Evolutionary conservation across 2,113 vertebrate genomes (phyloP), one percentile per base, ranked within the genome.

Genomic region (Catagonus wagneri): DNA sequence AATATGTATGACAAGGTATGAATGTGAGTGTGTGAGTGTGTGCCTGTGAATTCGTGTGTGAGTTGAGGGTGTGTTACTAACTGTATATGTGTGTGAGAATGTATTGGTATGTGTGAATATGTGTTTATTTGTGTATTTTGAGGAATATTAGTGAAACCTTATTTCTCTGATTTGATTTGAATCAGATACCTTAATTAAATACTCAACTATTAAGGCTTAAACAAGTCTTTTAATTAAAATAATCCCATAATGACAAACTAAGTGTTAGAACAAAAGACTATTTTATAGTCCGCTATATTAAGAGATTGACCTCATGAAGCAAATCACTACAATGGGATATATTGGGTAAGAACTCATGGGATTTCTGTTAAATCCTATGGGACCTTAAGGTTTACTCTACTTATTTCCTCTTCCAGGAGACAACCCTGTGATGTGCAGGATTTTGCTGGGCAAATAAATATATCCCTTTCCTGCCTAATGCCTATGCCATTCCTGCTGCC

Each of bases 221-320:
- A 79, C 50, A 95, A 83, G 50, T 52, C 23, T n/a, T 95, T 39
- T 83, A 96, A 93, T 96, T 66, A 93, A 97, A 93, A 88, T 88
- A 81, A 63, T 89, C 61, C 29, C 66, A 96, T 69, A 13, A 89
- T 88, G 50, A 72, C 54, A 93, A 76, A 78, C 83, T 66, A 85
- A 85, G 56, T 87, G 44, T 60, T 78, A 90, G n/a, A 83, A 83
- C 56, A 85, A 89, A 95, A 1, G 23, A 60, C 56, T 80, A 80
- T 74, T 89, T 95, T 87, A 61, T 19, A 79, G n/a, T 76, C 32
- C 12, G 60, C 56, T 66, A 2, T 32, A 14, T 66, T 60, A 83
- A 88, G 76, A 93, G 36, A 88, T 25, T 89, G 69, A 81, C 76
- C 16, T 94, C 75, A 72, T 56, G n/a, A 86, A 90, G 23, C 29